Percentiles rank a stretch among this genome's conserved stretches.
Conservation (phyloP, 2,888 invertebrate species). For the Patella ulyssiponensis region DNA sequence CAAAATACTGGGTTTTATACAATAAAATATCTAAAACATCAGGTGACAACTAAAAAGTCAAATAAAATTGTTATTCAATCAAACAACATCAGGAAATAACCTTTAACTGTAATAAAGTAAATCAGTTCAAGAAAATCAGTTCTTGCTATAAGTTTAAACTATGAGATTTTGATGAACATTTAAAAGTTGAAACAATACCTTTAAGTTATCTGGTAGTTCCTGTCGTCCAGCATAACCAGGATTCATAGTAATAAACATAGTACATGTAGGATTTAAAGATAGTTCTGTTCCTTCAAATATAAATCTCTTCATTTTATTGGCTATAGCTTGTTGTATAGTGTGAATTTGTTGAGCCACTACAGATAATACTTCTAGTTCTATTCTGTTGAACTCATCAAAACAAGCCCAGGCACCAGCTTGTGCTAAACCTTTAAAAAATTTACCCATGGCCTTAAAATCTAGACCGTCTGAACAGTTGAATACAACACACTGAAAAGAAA, state of each 20-base stretch:
- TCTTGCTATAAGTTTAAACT: background rate
- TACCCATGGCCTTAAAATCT: constrained; percentile 93
- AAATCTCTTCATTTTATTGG: constrained; percentile 84
- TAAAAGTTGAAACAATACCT: constrained; percentile 45
- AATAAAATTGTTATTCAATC: too few relatives aligned
- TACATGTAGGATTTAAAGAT: constrained; percentile 71
- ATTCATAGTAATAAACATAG: constrained; percentile 74
- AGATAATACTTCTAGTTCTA: constrained; percentile 91
- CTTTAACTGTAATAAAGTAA: background rate
- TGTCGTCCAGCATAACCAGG: constrained; percentile 73
- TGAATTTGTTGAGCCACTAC: constrained; percentile 95
- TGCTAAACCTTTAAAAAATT: constrained; percentile 92
- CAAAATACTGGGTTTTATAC: too few relatives aligned
- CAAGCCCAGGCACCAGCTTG: constrained; percentile 92
- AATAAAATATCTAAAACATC: too few relatives aligned
- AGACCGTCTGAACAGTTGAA: constrained; percentile 96
- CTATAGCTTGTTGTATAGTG: constrained; percentile 89
- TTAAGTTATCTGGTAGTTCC: constrained; percentile 73
- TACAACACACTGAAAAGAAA: constrained; percentile 81
- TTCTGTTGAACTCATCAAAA: constrained; percentile 95
- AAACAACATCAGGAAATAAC: background rate
- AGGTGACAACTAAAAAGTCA: too few relatives aligned
- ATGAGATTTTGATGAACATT: background rate
- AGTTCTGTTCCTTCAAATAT: constrained; percentile 76
- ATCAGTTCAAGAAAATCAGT: background rate